These are phyloP conservation scores for Myoxocephalus aenaeus DNA, from an alignment of 2,797 vertebrate species.

Conservation along the genomic window DNA sequence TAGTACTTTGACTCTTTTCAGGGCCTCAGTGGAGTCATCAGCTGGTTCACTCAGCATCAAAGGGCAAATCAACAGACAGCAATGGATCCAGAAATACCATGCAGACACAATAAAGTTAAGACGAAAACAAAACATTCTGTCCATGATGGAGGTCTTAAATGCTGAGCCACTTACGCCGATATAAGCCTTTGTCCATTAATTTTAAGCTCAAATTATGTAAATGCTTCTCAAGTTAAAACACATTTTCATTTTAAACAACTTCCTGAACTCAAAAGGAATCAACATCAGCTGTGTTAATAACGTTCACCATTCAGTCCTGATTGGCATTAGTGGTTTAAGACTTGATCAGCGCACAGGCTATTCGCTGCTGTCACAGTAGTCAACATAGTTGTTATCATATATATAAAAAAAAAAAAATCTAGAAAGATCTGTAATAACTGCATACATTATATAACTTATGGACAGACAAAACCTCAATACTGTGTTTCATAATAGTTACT, in stretches of 20 bases:
- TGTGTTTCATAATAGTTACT: slow-evolving; percentile 22
- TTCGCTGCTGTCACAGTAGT: slow-evolving; percentile 54
- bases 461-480: slow-evolving; percentile 29
- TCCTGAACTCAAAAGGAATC: slow-evolving; percentile 35
- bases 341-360: slow-evolving; percentile 31
- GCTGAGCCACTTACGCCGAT: slow-evolving; percentile 27
- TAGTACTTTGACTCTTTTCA: slow-evolving; percentile 56
- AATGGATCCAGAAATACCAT: slow-evolving; percentile 45
- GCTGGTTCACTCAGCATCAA: slow-evolving; percentile 39
- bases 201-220: slow-evolving; percentile 23
- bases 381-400: slow-evolving; percentile 14
- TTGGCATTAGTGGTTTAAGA: slow-evolving; percentile 65
- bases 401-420: slow-evolving; percentile 32
- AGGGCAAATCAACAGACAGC: slow-evolving; percentile 46
- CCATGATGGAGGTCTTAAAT: slow-evolving; percentile 29
- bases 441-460: slow-evolving; percentile 31
- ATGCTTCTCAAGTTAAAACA: slow-evolving; percentile 23
- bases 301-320: slow-evolving; percentile 31
- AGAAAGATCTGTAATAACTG: slow-evolving; percentile 51
- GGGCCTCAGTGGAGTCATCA: slow-evolving; percentile 13
- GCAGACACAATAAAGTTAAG: slow-evolving; percentile 48
- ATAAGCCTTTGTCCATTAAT: slow-evolving; percentile 18
- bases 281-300: slow-evolving; percentile 4
- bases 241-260: not conserved
- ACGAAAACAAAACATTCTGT: slow-evolving; percentile 40